Percentiles rank a stretch among this genome's conserved stretches.
Conservation (phyloP, 2,113 vertebrate genomes). For the Cyanoramphus novaezelandiae region DNA sequence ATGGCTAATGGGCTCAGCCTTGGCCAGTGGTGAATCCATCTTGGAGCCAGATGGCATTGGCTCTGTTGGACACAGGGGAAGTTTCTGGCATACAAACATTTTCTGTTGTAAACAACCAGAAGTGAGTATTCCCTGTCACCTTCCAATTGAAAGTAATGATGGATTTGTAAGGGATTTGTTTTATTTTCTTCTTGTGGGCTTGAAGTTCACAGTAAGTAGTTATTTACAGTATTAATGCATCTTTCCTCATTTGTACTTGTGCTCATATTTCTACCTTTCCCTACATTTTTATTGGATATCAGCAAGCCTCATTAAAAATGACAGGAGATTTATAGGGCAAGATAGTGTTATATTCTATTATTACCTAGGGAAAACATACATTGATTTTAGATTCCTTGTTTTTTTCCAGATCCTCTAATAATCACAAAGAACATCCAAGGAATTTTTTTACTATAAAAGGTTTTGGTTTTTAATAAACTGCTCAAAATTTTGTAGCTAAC, state of each 20-base stretch:
- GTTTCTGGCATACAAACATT: neutral
- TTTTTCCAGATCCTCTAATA: neutral
- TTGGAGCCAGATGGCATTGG: neutral
- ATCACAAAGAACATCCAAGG: neutral
- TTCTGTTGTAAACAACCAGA: neutral
- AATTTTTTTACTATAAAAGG: neutral
- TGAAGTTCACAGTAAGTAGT: neutral
- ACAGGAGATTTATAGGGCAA: neutral
- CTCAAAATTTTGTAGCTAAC: neutral
- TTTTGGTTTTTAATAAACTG: neutral
- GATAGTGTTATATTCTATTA: neutral
- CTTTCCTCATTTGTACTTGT: neutral
- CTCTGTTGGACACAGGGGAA: neutral
- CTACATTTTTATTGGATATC: neutral
- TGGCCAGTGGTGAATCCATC: rapidly evolving
- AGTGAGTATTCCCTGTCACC: neutral
- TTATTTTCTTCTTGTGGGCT: neutral
- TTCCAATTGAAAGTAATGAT: neutral
- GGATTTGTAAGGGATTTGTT: neutral
- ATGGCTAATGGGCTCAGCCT: neutral
- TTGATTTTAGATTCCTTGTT: neutral
- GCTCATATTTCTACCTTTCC: neutral
- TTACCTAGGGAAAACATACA: neutral
- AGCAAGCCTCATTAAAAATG: neutral
- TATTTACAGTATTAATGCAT: neutral